Base-by-base conservation (phyloP, 1,140 invertebrate genomes). In the Lepeophtheirus salmonis region DNA sequence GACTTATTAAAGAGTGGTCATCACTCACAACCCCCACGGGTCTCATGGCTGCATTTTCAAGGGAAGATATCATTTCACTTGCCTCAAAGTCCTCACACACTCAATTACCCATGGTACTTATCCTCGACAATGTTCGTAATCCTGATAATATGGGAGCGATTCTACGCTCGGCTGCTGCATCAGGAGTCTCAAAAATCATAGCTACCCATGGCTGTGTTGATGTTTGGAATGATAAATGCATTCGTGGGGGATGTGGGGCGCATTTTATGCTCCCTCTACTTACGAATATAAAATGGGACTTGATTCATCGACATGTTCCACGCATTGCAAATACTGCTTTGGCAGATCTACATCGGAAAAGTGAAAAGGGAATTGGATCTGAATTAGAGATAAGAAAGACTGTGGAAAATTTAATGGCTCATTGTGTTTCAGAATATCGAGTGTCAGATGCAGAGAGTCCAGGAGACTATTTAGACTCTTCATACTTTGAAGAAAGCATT, bases 81-180 rank as follows among this genome's bases (percentile, higher is more conserved):
- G 30, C 30, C 6, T 41, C 30, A 41, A n/a, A n/a, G n/a, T 41
- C 30, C 30, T 41, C 30, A 41, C 6, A n/a, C 30, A 41, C n/a
- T n/a, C 30, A 41, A 6, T n/a, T 41, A 6, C 52, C 55, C 55
- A 26, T 57, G 12, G 3, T 23, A 50, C 17, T 57, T 14, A 57
- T 57, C 23, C 17, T 57, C 20, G 55, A 57, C 55, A 57, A 57
- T 23, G 4, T 57, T 14, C 21, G 55, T 3, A 57, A 25, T 17
- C 55, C 55, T 16, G 55, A 57, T n/a, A 57, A 57, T 41, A 17
- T 57, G 22, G 55, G 55, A 14, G 26, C 55, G 13, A 25, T 57
- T 57, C n/a, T 41, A 2, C 22, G 55, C 1, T 17, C 26, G 2
- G 55, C 55, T 6, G 55, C 30, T 16, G 22, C 23, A 2, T 14